Conservation (phyloP, 2,888 invertebrate genomes). For the Hyposoter dolosus region DNA sequence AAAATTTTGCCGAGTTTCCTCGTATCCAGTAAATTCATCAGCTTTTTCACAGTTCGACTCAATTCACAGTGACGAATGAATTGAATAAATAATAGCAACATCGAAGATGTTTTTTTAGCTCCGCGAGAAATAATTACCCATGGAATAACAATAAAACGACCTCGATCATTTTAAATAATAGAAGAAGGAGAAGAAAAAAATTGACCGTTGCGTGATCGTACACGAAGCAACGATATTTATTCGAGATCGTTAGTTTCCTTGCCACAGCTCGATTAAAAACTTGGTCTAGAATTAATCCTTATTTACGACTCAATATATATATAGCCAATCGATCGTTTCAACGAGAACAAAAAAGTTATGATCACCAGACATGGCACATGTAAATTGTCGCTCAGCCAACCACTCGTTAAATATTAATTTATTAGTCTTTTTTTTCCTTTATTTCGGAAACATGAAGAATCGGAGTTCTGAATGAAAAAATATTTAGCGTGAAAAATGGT, state of each 20-base stretch:
- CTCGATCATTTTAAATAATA: slow-evolving; percentile 28
- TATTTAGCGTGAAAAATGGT: background rate
- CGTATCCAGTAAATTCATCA: background rate
- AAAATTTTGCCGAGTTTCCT: background rate
- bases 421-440: background rate
- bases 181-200: slow-evolving; percentile 21
- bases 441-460: background rate
- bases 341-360: slow-evolving; percentile 34
- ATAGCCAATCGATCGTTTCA: slow-evolving; percentile 48
- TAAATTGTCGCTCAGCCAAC: slow-evolving; percentile 1
- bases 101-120: background rate
- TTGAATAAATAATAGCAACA: slow-evolving; percentile 6
- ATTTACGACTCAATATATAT: slow-evolving; percentile 43
- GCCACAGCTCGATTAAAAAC: slow-evolving; percentile 57
- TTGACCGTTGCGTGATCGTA: slow-evolving; percentile 55
- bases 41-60: background rate
- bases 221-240: slow-evolving; percentile 54
- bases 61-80: background rate
- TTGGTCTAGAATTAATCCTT: slow-evolving; percentile 59
- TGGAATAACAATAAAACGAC: slow-evolving; percentile 33
- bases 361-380: slow-evolving; percentile 21
- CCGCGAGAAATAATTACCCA: slow-evolving; percentile 1
- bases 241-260: slow-evolving; percentile 50
- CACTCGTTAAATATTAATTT: slow-evolving; percentile 19
- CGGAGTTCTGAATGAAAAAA: background rate